Base-by-base conservation (phyloP, 2,113 vertebrate species). In the Gymnocephalus cernua region DNA sequence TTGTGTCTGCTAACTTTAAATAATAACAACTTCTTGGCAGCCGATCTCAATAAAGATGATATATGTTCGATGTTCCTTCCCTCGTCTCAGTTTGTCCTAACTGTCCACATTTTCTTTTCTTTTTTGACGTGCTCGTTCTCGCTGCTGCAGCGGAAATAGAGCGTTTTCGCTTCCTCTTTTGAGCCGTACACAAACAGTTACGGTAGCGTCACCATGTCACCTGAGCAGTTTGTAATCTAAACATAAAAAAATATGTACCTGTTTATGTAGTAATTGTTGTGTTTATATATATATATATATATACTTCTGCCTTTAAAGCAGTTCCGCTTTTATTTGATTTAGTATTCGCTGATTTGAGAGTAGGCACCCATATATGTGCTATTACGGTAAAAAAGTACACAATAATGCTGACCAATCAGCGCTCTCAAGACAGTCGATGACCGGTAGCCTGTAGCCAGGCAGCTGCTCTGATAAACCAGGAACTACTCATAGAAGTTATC, bases 141-240 rank as follows among this genome's bases (percentile, higher is more conserved):
- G 72, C 57, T 84, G 79, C 91, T 89, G 91, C 92, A 92, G 93
- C 94, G 94, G 95, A 95, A 95, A 87, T 91, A 77, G 48, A 61
- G 63, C 63, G 18, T 5, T 18, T 48, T 76, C 74, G 27, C 62
- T 92, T 93, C 91, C 91, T 87, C 78, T 57, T 86, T 50, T 69
- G 57, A 61, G 54, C 38, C 48, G 21, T 19, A 23, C 35, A 11
- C 11, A 0, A 0, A 38, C 8, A 62, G 48, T 90, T 93, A 92
- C 87, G 90, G 89, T 89, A 92, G 72, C 41, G 58, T 57, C 73
- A 58, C 15, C 6, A 2, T 16, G 25, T 47, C 54, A 18, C 21
- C 32, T 2, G 7, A 23, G 3, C 1, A 19, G 48, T 56, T 23
- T 57, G 8, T 6, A 13, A 25, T 61, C 0, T 5, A 35, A 71